These are phyloP conservation scores for Rostratula benghalensis DNA, from an alignment of 2,113 vertebrate species.

Conservation along the genomic window DNA sequence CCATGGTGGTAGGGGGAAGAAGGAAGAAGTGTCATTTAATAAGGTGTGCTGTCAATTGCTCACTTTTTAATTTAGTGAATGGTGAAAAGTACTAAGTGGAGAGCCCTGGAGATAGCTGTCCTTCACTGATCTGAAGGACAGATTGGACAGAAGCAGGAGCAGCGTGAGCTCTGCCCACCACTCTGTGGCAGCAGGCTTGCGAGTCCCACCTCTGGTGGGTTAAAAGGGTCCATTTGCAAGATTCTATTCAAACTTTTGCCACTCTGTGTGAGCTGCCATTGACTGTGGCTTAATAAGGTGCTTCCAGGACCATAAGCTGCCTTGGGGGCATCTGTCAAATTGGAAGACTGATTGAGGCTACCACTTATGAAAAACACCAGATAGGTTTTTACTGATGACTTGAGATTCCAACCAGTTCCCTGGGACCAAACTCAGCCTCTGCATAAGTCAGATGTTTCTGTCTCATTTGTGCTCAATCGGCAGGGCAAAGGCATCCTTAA, in stretches of 20 bases:
- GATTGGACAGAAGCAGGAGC: constrained; percentile 35
- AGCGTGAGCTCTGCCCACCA: neutral
- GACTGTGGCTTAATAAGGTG: constrained; percentile 4
- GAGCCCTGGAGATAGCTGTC: constrained; percentile 35
- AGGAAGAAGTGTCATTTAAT: constrained; percentile 11
- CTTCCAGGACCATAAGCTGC: neutral
- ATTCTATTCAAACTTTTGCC: constrained; percentile 14
- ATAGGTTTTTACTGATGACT: neutral
- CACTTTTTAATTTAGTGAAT: constrained; percentile 56
- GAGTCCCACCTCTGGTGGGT: neutral
- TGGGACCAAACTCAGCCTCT: neutral
- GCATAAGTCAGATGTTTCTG: neutral
- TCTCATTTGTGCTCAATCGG: neutral
- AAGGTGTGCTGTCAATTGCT: constrained; percentile 36
- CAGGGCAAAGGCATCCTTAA: neutral
- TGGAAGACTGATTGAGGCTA: neutral
- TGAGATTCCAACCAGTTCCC: neutral
- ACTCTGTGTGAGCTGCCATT: neutral
- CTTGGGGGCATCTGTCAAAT: neutral
- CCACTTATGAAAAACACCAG: neutral
- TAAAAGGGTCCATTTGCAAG: constrained; percentile 19
- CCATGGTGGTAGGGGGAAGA: neutral
- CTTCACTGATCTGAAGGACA: constrained; percentile 54
- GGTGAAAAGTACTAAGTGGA: constrained; percentile 43
- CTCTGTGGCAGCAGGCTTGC: neutral